Conservation (phyloP, 2,888 invertebrate genomes). For the Lypha dubia region DNA sequence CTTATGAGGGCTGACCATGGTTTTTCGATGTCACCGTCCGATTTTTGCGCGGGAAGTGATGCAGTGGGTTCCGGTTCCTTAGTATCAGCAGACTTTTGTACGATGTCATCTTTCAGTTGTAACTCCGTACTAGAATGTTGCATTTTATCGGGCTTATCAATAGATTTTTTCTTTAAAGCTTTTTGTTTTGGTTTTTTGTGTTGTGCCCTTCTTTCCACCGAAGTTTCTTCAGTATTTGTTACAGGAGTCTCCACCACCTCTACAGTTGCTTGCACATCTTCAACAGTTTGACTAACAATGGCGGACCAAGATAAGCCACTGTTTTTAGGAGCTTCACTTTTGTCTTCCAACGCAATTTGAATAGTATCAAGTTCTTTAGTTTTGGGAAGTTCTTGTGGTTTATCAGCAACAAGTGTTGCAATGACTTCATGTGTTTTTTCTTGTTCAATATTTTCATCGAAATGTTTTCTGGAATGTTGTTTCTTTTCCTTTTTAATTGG, state of each 20-base stretch:
- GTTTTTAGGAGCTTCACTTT: slow-evolving; percentile 10
- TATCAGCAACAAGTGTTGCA: background rate
- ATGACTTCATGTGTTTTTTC: slow-evolving; percentile 1
- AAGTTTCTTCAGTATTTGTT: slow-evolving; percentile 6
- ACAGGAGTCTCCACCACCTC: background rate
- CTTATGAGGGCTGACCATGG: slow-evolving; percentile 54
- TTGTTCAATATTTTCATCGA: background rate
- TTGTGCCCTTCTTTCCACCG: slow-evolving; percentile 9
- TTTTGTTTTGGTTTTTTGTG: slow-evolving; percentile 48
- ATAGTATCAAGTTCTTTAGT: background rate
- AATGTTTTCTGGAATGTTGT: slow-evolving; percentile 16
- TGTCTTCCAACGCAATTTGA: slow-evolving; percentile 22
- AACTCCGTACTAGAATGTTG: background rate
- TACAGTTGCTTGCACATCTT: background rate
- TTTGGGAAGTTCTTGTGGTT: background rate
- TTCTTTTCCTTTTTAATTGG: slow-evolving; percentile 49
- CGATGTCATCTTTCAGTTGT: background rate
- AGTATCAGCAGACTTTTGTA: background rate
- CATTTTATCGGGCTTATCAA: slow-evolving; percentile 6
- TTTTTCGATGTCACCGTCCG: slow-evolving; percentile 18
- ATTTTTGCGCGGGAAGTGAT: background rate
- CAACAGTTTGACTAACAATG: slow-evolving; percentile 71
- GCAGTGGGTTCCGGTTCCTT: background rate
- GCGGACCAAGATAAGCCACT: slow-evolving; percentile 70
- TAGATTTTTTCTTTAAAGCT: slow-evolving; percentile 48